These are phyloP conservation scores for Plusia festucae DNA, from an alignment of 2,888 invertebrate species.

Conservation along the genomic window DNA sequence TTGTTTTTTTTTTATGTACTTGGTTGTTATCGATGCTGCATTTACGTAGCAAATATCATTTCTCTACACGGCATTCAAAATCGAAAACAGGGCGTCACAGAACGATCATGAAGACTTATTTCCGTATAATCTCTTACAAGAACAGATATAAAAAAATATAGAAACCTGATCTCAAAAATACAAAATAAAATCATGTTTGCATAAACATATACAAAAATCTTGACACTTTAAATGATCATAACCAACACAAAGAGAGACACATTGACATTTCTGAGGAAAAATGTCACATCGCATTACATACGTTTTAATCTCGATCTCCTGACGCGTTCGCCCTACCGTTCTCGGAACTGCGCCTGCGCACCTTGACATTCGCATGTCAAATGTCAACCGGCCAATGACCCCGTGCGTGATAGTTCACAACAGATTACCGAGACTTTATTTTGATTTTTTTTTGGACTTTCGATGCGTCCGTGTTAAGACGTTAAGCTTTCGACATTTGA, in stretches of 20 bases:
- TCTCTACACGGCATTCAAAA: too few species aligned
- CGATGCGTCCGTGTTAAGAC: constrained; percentile 35
- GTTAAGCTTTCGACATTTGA: constrained; percentile 36
- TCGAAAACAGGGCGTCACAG: too few species aligned
- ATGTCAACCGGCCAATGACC: constrained; percentile 84
- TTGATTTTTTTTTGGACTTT: constrained; percentile 60
- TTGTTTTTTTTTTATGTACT: too few species aligned
- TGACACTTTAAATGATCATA: constrained; percentile 42
- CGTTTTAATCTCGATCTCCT: constrained; percentile 59
- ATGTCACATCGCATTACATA: constrained; percentile 53
- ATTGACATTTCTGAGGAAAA: constrained; percentile 62
- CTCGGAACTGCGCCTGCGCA: constrained; percentile 69
- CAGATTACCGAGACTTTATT: constrained; percentile 61
- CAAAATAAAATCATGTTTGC: background rate
- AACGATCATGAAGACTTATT: too few species aligned
- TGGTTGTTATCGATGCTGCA: too few species aligned
- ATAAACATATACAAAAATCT: constrained; percentile 21
- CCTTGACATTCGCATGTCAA: constrained; percentile 89
- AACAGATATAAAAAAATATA: background rate
- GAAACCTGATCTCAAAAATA: background rate
- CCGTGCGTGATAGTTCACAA: constrained; percentile 76
- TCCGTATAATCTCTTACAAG: background rate
- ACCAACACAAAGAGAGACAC: constrained; percentile 39
- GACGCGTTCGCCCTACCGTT: constrained; percentile 59
- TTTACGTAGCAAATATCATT: too few species aligned